Evolutionary conservation across 2,113 vertebrate genomes (phyloP).

Genomic region (Okapia johnstoni): DNA sequence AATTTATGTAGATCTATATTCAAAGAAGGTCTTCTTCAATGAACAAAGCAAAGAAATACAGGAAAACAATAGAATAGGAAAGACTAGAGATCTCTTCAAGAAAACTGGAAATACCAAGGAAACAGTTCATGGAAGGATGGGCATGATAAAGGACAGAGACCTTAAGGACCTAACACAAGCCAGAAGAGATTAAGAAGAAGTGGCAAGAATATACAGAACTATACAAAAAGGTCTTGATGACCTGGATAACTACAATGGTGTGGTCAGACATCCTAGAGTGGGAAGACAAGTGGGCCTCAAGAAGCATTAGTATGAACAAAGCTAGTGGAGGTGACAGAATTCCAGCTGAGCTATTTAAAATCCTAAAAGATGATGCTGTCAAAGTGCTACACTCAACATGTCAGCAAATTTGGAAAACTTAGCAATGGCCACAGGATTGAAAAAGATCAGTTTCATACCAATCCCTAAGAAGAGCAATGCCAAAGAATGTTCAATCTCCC

Average conservation of each 20-base stretch:
- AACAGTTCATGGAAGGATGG: neutral
- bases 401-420: neutral
- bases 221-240: neutral
- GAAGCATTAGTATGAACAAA: neutral
- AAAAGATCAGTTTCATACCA: neutral
- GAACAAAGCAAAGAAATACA: neutral
- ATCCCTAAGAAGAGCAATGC: neutral
- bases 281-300: neutral
- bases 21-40: neutral
- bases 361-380: neutral
- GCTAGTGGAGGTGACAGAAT: neutral
- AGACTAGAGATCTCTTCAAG: neutral
- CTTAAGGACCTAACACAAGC: neutral
- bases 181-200: neutral
- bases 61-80: neutral
- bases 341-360: neutral
- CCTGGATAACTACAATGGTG: neutral
- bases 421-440: neutral
- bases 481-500: neutral
- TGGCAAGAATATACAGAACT: neutral
- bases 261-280: neutral
- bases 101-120: neutral
- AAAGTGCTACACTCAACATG: neutral
- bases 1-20: neutral
- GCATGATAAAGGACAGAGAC: neutral